A percentile compares a stretch with the other conserved stretches of the same genome.
These are phyloP conservation scores for Drosophila bunnanda DNA, from an alignment of 2,888 invertebrate genomes.

Conservation along the genomic window DNA sequence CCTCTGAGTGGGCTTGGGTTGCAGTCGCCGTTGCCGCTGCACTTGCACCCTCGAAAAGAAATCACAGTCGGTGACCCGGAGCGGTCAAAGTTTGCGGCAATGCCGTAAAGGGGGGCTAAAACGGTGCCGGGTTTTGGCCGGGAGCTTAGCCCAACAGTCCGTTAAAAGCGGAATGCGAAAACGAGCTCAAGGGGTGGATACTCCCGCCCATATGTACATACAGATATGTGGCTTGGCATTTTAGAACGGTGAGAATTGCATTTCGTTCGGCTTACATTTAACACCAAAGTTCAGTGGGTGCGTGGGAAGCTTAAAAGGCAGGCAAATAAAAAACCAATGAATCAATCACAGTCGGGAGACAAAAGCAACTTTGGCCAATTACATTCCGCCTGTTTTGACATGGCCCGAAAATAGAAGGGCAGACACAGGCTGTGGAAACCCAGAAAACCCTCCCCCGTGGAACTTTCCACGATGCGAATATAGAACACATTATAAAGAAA, in stretches of 20 bases:
- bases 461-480: constrained; percentile 33
- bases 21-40: constrained; percentile 5
- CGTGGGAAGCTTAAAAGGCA: constrained; percentile 69
- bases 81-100: constrained; percentile 68
- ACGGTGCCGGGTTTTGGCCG: constrained; percentile 6
- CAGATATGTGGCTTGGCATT: constrained; percentile 43
- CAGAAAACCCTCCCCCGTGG: constrained; percentile 26
- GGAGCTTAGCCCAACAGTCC: constrained; percentile 41
- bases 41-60: constrained; percentile 51
- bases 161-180: constrained; percentile 35
- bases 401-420: constrained; percentile 51
- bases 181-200: constrained; percentile 34
- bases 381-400: constrained; percentile 74
- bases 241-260: constrained; percentile 72
- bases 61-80: constrained; percentile 73
- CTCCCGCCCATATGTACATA: neutral
- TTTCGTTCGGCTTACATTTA: constrained; percentile 42
- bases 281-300: constrained; percentile 74
- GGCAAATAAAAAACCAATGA: constrained; percentile 59
- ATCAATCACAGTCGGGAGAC: constrained; percentile 48
- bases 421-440: neutral
- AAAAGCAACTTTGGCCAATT: constrained; percentile 56
- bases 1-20: constrained; percentile 28
- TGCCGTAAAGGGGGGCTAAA: constrained; percentile 39
- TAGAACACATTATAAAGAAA: constrained; percentile 71